These are phyloP conservation scores for Malaclemys terrapin DNA, from an alignment of 2,113 vertebrate species.

Conservation along the genomic window DNA sequence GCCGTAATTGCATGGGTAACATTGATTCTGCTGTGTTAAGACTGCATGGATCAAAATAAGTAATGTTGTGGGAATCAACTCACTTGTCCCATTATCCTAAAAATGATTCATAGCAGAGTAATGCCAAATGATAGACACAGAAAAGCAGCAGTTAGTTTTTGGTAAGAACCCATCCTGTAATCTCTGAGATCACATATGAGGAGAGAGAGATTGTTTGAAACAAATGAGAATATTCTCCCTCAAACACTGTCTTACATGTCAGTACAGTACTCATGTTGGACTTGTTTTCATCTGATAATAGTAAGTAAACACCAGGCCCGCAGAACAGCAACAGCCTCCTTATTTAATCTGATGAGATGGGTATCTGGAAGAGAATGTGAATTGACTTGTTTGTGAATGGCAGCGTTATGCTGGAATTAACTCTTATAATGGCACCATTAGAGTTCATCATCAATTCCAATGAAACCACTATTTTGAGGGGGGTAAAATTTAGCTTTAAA, in stretches of 20 bases:
- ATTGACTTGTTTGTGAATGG: neutral
- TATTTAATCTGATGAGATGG: neutral
- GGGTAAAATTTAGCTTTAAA: neutral
- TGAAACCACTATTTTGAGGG: neutral
- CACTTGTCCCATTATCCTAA: neutral
- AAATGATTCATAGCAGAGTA: neutral
- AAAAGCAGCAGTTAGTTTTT: neutral
- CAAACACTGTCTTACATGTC: neutral
- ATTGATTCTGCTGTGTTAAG: neutral
- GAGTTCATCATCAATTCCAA: neutral
- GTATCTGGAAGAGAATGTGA: neutral
- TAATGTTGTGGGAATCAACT: neutral
- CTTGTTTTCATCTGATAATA: neutral
- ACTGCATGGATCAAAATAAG: neutral
- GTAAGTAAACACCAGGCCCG: neutral
- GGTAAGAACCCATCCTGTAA: neutral
- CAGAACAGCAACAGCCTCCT: neutral
- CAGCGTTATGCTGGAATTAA: neutral
- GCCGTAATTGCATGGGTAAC: neutral
- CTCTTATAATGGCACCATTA: neutral
- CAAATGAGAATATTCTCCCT: neutral
- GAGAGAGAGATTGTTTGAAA: neutral
- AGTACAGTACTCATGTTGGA: neutral
- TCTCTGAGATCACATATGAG: neutral
- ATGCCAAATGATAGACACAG: neutral